Evolutionary conservation across 2,797 vertebrate genomes (phyloP), one percentile per base, ranked within the genome.

Genomic region (Rousettus madagascariensis): DNA sequence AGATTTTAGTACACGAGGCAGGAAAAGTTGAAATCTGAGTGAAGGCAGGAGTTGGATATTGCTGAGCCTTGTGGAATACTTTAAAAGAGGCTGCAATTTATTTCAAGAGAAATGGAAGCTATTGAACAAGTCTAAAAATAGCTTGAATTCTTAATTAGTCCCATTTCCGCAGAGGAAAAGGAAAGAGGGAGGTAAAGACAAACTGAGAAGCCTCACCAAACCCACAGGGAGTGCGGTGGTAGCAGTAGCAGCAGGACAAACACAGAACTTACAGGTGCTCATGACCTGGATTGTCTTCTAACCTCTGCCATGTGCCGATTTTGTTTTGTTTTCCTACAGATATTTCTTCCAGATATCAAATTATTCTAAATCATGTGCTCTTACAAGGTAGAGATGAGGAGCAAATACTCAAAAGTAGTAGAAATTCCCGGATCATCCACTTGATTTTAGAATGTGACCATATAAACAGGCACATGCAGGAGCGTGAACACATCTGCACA

Each of bases 261-360:
- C 0, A 6, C 4, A 1, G 61, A 28, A 9, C 15, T 12, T 12
- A 16, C 1, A 0, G 43, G 5, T 9, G 10, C 61, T 22, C 15
- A 0, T 38, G 92, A 38, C 8, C 59, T 26, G 51, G 41, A 3
- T 2, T 8, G 65, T 12, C 28, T 49, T n/a, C 53, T 16, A 5
- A 1, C 6, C 15, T 33, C 77, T 36, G 59, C 72, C n/a, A 4
- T 2, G 1, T 22, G 30, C 61, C 61, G 30, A 2, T 61, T 69
- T 46, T 57, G 19, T 66, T 38, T 55, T n/a, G 4, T 59, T 88
- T 89, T 46, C 83, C 61, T 12, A 17, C 9, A 46, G 59, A 51
- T 22, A 46, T n/a, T 77, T 17, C 33, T 33, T 66, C 49, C 49
- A 28, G 55, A 38, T 66, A 43, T 33, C 59, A 16, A 30, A 22